Base-by-base conservation (phyloP, 2,888 invertebrate species). In the Campopleginae sp. region DNA sequence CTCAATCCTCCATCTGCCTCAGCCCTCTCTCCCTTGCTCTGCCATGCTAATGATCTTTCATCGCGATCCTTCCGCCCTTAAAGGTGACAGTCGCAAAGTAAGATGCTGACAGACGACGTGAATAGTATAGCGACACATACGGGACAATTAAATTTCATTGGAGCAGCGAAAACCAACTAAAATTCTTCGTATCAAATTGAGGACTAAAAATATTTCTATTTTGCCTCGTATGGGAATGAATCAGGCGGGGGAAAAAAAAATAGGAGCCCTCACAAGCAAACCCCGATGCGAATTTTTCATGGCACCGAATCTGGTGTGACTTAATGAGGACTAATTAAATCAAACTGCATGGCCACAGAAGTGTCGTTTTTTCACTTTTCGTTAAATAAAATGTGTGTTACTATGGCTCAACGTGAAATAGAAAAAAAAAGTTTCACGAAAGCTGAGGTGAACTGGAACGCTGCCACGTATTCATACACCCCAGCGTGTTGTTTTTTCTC, bases 21-120 rank as follows among this genome's bases (percentile, higher is more conserved):
- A n/a, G n/a, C 51, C 19, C 51, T 19, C 19, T 17, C 10, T 8
- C 8, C 48, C n/a, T 48, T 48, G 19, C 19, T 51, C 66, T 70
- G 44, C 71, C 58, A 61, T 58, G 44, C 58, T 66, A 79, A 83
- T 74, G 74, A 80, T 80, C 74, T 51, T 58, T 6, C 79, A 79
- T 33, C 51, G n/a, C 48, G n/a, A 31, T 33, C 38, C 38, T 38
- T 19, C 8, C n/a, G 14, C 54, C 70, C 63, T 54, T 10, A 51
- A 19, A 44, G 51, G 10, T 66, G 66, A 51, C 33, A 42, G 46
- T 48, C 46, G 14, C 19, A 51, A 33, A 10, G n/a, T n/a, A 27
- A 44, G 19, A 71, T 71, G 5, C 38, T 71, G 19, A 51, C 54
- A 12, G 71, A 54, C 48, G 23, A 14, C 14, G 19, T 17, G 42